These are phyloP conservation scores for Macrostomum lignano DNA, from an alignment of 1,140 invertebrate species.

Conservation along the genomic window DNA sequence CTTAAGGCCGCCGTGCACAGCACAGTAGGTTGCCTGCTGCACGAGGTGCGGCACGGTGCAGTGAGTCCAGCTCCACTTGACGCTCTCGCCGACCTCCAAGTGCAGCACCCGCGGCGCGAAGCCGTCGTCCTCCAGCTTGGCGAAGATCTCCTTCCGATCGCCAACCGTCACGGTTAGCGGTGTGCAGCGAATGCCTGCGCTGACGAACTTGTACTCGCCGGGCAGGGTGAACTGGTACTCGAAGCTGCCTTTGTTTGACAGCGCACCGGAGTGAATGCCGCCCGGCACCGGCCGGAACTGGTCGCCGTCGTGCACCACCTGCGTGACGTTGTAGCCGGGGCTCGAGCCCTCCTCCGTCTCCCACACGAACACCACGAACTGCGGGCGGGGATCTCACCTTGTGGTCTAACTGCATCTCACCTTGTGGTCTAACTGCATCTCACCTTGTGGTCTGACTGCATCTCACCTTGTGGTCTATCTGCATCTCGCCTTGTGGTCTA, in stretches of 20 bases:
- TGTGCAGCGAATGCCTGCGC: conserved; percentile 15
- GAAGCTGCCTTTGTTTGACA: conserved; percentile 12
- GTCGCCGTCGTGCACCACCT: conserved; percentile 27
- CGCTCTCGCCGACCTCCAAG: conserved; percentile 17
- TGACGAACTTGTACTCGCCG: conserved; percentile 25
- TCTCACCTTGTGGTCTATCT: too few relatives aligned
- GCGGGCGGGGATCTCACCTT: too few relatives aligned
- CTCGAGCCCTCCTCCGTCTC: background rate
- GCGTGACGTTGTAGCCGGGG: conserved; percentile 3
- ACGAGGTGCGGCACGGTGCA: conserved; percentile 16
- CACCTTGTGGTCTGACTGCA: too few relatives aligned
- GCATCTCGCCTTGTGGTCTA: too few relatives aligned
- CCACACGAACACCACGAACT: background rate
- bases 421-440: too few relatives aligned
- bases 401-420: too few relatives aligned
- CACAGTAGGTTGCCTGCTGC: conserved; percentile 14
- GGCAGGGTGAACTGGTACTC: conserved; percentile 19
- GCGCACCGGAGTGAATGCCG: conserved; percentile 12
- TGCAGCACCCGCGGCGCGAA: conserved; percentile 16
- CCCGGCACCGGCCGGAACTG: conserved; percentile 20
- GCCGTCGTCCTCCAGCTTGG: conserved; percentile 17
- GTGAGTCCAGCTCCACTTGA: conserved; percentile 21
- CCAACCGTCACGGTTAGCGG: conserved; percentile 15
- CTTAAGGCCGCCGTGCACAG: conserved; percentile 6
- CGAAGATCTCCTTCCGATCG: conserved; percentile 12